Base-by-base conservation (phyloP, 2,113 vertebrate species). In the Meles meles region DNA sequence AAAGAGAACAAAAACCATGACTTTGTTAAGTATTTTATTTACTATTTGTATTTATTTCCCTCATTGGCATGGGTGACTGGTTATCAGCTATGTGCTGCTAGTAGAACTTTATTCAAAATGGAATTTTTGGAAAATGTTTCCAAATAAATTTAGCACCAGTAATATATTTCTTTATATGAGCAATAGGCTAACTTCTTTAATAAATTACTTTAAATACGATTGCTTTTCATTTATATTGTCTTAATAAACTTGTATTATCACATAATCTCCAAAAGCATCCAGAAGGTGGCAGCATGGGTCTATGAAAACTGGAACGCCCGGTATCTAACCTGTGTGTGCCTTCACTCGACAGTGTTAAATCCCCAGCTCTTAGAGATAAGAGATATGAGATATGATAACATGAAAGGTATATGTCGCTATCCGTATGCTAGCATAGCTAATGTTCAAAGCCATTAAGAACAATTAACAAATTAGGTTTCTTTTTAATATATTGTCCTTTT, bases 221-320 rank as follows among this genome's bases (percentile, higher is more conserved):
- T 93, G 12, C 11, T 59, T 93, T 79, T 96, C 12, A 57, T 84
- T 90, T 94, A 89, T 71, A 88, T 3, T 6, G 80, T 67, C 6
- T 72, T 67, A 67, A 4, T 42, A n/a, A 93, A 69, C 11, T 59
- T 88, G 44, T 84, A 29, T 65, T 89, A 5, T 92, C 11, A 67
- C 9, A 18, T 67, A 96, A 69, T 83, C 18, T 94, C 88, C 86
- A 57, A 37, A 89, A 74, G 61, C 57, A 61, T 96, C 97, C 98
- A 98, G 96, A 90, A 98, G 98, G 37, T 96, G 98, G 97, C 97
- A 97, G 96, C 95, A 96, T 88, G 27, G 39, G 2, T 74, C 85
- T 95, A 69, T 90, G 84, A 79, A 92, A 85, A 90, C 5, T 8
- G 3, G 34, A 61, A 37, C 29, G 37, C 21, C 12, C 9, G 39